Evolutionary conservation across 2,113 vertebrate species (phyloP).

Genomic region (Phainopepla nitens): DNA sequence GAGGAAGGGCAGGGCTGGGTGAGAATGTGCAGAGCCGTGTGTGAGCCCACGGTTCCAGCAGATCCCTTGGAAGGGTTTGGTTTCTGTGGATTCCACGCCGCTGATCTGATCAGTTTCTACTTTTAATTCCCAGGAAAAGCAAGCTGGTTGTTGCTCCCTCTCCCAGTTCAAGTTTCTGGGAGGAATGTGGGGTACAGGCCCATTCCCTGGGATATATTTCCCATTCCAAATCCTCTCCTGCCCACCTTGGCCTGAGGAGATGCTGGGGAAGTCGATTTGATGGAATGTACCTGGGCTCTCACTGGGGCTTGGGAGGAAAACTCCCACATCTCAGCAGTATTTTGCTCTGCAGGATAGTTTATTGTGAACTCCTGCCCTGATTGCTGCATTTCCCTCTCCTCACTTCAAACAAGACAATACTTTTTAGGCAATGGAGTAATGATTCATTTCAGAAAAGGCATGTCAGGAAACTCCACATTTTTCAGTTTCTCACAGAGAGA

Average conservation of each 20-base stretch:
- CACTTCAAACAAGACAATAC: not conserved
- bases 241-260: fast-evolving
- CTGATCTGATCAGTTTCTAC: not conserved
- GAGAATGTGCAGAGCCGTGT: fast-evolving
- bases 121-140: not conserved
- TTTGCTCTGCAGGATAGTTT: not conserved
- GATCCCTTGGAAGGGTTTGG: not conserved
- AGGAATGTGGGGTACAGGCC: not conserved
- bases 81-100: not conserved
- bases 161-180: not conserved
- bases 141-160: not conserved
- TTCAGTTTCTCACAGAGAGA: not conserved
- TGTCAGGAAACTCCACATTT: not conserved
- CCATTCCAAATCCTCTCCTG: not conserved
- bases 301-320: not conserved
- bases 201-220: fast-evolving
- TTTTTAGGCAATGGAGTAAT: not conserved
- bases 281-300: not conserved
- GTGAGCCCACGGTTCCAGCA: fast-evolving
- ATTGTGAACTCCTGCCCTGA: not conserved
- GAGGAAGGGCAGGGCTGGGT: not conserved
- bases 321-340: not conserved
- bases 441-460: not conserved
- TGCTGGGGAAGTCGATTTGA: not conserved
- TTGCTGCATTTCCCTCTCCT: not conserved